Conservation (phyloP, 2,888 invertebrate species). For the Meloe dianella region DNA sequence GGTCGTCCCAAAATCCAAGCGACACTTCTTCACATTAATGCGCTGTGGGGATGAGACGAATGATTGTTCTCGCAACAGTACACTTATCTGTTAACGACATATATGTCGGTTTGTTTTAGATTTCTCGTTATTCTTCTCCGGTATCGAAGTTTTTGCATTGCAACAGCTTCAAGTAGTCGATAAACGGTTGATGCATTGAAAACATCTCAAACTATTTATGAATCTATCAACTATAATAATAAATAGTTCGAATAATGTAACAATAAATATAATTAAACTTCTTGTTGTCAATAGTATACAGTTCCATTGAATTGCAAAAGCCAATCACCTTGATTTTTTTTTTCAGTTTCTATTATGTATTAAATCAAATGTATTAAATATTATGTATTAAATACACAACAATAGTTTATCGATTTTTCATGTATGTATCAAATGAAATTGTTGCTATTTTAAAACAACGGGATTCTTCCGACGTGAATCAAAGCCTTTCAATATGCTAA, state of each 20-base stretch:
- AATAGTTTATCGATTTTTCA: background rate
- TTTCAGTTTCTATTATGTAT: background rate
- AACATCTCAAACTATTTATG: constrained; percentile 7
- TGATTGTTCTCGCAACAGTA: no score
- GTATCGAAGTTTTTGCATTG: background rate
- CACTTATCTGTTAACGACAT: no score
- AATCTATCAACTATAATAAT: constrained; percentile 11
- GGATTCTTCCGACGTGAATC: constrained; percentile 55
- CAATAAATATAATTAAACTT: constrained; percentile 16
- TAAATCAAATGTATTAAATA: no score
- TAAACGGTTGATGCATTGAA: background rate
- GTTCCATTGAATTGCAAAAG: constrained; percentile 22
- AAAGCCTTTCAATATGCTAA: constrained; percentile 60
- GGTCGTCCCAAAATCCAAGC: no score
- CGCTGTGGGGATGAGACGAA: no score
- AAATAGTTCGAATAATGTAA: background rate
- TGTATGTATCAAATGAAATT: constrained; percentile 25
- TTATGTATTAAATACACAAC: background rate
- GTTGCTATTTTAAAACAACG: constrained; percentile 55
- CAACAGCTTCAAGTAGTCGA: background rate
- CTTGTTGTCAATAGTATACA: background rate
- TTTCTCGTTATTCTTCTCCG: no score
- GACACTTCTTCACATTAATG: no score
- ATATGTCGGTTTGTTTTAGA: no score
- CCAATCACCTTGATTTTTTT: constrained; percentile 13